Evolutionary conservation across 2,797 vertebrate genomes (phyloP).

Genomic region (Eupleurogrammus muticus): DNA sequence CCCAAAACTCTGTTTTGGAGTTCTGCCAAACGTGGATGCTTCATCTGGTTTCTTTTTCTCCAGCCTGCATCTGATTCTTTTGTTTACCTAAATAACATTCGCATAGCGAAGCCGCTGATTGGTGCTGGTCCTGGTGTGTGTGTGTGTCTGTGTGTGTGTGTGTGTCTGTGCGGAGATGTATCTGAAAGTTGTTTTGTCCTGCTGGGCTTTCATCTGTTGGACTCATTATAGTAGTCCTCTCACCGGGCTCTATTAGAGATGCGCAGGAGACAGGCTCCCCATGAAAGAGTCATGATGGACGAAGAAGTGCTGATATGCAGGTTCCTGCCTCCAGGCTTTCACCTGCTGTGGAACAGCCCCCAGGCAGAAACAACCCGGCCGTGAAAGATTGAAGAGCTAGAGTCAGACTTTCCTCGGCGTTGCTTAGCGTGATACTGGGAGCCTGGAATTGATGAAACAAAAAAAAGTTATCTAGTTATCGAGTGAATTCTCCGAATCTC

Average conservation of each 20-base stretch:
- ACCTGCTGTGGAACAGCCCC: conserved; percentile 76
- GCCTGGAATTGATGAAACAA: conserved; percentile 13
- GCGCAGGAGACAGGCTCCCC: conserved; percentile 67
- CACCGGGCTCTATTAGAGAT: conserved; percentile 68
- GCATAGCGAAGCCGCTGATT: conserved; percentile 46
- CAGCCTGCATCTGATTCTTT: conserved; percentile 52
- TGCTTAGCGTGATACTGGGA: conserved; percentile 16
- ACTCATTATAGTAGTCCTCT: conserved; percentile 75
- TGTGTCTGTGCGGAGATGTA: conserved; percentile 30
- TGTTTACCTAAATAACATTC: conserved; percentile 61
- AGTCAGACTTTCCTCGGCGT: conserved; percentile 46
- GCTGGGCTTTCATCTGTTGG: conserved; percentile 79
- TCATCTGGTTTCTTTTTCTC: conserved; percentile 33
- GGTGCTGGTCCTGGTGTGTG: conserved; percentile 16
- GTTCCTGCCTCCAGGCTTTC: conserved; percentile 79
- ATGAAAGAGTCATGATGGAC: conserved; percentile 78
- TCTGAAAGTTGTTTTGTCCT: conserved; percentile 67
- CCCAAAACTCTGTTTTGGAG: conserved; percentile 29
- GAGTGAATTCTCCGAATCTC: conserved; percentile 8
- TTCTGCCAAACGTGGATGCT: conserved; percentile 40
- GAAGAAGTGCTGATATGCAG: conserved; percentile 78
- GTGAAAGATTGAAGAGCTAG: conserved; percentile 70
- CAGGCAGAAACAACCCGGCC: conserved; percentile 71
- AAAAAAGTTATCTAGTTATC: conserved; percentile 44
- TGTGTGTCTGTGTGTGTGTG: conserved; percentile 1